Evolutionary conservation across 2,888 invertebrate genomes (phyloP).

Genomic region (Unio delphinus): DNA sequence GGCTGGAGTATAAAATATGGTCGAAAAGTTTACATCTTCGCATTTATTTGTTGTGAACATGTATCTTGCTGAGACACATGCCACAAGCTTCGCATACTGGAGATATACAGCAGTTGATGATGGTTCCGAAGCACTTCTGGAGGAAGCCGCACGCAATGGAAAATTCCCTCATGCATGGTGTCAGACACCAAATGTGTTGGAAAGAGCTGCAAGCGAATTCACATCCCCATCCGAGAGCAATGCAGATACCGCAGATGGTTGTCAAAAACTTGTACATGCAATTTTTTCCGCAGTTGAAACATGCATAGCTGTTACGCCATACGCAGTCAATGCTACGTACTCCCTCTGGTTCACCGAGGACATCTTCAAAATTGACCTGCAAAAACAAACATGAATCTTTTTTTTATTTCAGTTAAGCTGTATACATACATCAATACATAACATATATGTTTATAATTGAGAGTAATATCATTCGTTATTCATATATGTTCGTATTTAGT

Average conservation of each 20-base stretch:
- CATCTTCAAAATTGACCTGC: slow-evolving; percentile 54
- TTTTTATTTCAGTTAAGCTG: no score
- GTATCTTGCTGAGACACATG: slow-evolving; percentile 53
- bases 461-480: no score
- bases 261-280: slow-evolving; percentile 82
- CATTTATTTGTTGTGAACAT: slow-evolving; percentile 28
- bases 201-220: slow-evolving; percentile 74
- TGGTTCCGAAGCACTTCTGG: slow-evolving; percentile 70
- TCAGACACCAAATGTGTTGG: slow-evolving; percentile 81
- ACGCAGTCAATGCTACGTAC: slow-evolving; percentile 77
- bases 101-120: slow-evolving; percentile 75
- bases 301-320: slow-evolving; percentile 78
- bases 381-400: slow-evolving; percentile 2
- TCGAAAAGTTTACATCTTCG: no score
- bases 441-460: no score
- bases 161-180: slow-evolving; percentile 78
- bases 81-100: slow-evolving; percentile 78
- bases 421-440: no score
- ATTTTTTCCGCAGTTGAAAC: slow-evolving; percentile 79
- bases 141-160: slow-evolving; percentile 75
- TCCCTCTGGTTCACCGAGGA: slow-evolving; percentile 59
- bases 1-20: no score
- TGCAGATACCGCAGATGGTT: slow-evolving; percentile 79
- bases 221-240: slow-evolving; percentile 76
- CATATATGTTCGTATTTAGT: no score